phyloP scores from a whole-genome alignment of 2,797 vertebrate species.

The Macroramphosus scolopax region DNA sequence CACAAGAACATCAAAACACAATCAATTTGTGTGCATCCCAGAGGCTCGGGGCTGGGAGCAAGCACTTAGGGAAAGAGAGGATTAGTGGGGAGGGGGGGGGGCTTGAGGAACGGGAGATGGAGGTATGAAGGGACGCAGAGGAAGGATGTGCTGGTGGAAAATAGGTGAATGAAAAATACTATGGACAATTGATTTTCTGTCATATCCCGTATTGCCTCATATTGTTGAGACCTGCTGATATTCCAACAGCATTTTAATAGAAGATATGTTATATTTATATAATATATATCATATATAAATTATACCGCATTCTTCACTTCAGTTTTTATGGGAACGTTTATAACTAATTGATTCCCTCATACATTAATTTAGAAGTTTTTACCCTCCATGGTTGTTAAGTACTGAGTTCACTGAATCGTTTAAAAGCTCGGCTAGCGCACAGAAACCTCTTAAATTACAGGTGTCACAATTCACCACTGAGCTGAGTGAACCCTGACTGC shows the following conservation, averaged over 20 bases:
- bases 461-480: conserved; percentile 50
- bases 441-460: conserved; percentile 48
- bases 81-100: conserved; percentile 29
- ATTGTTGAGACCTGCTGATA: no score
- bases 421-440: conserved; percentile 33
- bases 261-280: no score
- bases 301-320: no score
- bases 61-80: conserved; percentile 67
- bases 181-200: conserved; percentile 20
- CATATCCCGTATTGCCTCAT: no score
- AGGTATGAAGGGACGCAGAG: conserved; percentile 21
- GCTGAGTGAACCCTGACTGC: conserved; percentile 42
- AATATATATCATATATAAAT: no score
- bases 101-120: conserved; percentile 21
- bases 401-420: conserved; percentile 47
- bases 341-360: conserved; percentile 42
- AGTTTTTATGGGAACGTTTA: no score
- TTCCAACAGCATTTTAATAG: no score
- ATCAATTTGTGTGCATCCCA: conserved; percentile 84
- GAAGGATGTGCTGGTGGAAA: conserved; percentile 17
- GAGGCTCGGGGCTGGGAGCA: conserved; percentile 67
- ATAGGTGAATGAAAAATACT: conserved; percentile 25
- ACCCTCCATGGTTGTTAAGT: conserved; percentile 31
- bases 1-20: conserved; percentile 95
- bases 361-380: conserved; percentile 42